Evolutionary conservation across 1,140 invertebrate species (phyloP), one percentile per base, ranked within the genome.

Genomic region (Leptinotarsa undecemlineata): DNA sequence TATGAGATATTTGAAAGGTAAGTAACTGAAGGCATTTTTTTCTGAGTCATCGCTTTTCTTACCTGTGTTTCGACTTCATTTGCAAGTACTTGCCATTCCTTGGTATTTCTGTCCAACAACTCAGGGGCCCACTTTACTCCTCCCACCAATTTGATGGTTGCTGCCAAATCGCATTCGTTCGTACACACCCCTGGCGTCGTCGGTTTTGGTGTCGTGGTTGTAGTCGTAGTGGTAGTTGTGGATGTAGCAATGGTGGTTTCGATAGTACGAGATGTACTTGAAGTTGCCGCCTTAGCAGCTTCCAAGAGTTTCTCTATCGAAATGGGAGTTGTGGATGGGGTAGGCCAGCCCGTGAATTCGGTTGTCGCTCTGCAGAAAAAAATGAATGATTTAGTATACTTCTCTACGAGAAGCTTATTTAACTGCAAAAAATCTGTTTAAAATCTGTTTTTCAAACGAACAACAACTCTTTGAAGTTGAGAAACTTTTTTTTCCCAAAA

Each of bases 301-400:
- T 92, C 92, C 60, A 94, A 82, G 1, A 95, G 85, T 82, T 94
- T 93, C 81, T 94, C 93, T 61, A 94, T 92, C 0, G 93, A 94
- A 67, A 95, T 91, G 6, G 94, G 93, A 0, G 93, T 95, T 0
- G 94, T 95, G 1, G 93, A 92, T 4, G 92, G 90, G 6, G 94
- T 93, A 14, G 94, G 93, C 94, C 94, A 96, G 19, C 94, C 94
- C 13, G 94, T 95, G 80, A 96, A 96, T 83, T 94, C 93, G 3
- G 94, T 96, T 17, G 93, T 94, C 64, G 92, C 91, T 85, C 95
- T 94, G 81, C 61, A 84, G 17, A n/a, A 86, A 68, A 64, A 60
- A 60, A 63, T 5, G 6, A n/a, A 19, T 17, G 19, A 71, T 17
- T 68, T 51, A 66, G 3, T 66, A 33, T 33, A 33, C 26, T 6